Evolutionary conservation across 2,113 vertebrate species (phyloP), one percentile per base, ranked within the genome.

Genomic region (Jaculus jaculus): DNA sequence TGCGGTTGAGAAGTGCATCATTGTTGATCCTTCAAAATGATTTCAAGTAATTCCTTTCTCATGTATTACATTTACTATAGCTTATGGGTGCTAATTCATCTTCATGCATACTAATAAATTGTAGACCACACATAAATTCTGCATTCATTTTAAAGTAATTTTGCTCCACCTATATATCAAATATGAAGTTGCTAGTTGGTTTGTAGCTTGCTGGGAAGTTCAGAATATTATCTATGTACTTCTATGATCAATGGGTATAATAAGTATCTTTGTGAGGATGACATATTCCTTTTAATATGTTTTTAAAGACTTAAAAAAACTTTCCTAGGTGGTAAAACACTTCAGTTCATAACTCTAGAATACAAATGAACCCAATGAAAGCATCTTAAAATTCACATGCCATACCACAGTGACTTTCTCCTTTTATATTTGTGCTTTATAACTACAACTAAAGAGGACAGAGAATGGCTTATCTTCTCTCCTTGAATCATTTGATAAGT

Each of bases 51-150:
- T 91, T 97, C 0, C 96, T 86, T 97, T 96, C 86, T 81, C 90
- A 39, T 89, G 78, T 30, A 94, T 93, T 96, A 96, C 87, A 96
- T 97, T 97, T 97, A 97, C 97, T 93, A 91, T 84, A 92, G 95
- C 92, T 68, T 94, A 85, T 96, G 97, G 60, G 60, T 95, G 95
- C 87, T 97, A 97, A 96, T 97, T 97, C 23, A 96, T 95, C 71
- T 94, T 91, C 26, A 47, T 91, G 32, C 65, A 74, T 95, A 95
- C 86, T 91, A 97, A 92, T 97, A 97, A 98, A 94, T 92, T 80
- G 95, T 94, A 87, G 69, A 85, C 54, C 95, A 84, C 92, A 97
- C 95, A 73, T 89, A 96, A 96, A 93, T 91, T 68, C 39, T 96
- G 18, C 79, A 87, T 96, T 97, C 93, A 54, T 68, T 97, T 82